Evolutionary conservation across 1,140 invertebrate species (phyloP).

Genomic region (Drosophila trapezifrons): DNA sequence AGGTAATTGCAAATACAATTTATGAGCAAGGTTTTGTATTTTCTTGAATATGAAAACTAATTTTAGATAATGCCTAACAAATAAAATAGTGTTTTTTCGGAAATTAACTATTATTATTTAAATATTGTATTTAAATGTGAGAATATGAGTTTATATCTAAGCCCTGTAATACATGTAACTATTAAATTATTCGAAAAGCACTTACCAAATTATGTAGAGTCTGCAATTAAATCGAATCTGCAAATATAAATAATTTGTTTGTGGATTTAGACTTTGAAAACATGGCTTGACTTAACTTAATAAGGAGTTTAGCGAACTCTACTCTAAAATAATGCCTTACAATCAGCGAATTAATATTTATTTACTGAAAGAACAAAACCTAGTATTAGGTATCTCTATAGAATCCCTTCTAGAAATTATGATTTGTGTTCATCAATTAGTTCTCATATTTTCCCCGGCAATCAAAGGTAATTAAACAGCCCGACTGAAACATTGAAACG

Average conservation of each 20-base stretch:
- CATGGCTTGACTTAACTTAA: background rate
- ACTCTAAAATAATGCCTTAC: no score
- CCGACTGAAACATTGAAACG: slow-evolving; percentile 49
- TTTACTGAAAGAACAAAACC: background rate
- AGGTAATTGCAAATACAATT: slow-evolving; percentile 43
- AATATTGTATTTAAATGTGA: background rate
- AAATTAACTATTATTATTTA: background rate
- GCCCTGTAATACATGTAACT: no score
- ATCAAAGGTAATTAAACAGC: slow-evolving; percentile 54
- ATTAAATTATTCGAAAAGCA: no score
- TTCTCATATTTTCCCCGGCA: slow-evolving; percentile 27
- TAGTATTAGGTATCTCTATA: background rate
- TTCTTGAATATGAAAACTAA: background rate
- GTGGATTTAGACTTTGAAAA: background rate
- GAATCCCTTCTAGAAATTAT: slow-evolving; percentile 13
- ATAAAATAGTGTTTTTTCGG: background rate
- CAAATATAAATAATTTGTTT: background rate
- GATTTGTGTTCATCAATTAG: slow-evolving; percentile 36
- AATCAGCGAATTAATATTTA: background rate
- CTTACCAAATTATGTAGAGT: background rate
- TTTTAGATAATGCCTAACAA: background rate
- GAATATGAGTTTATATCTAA: no score
- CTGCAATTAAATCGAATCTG: background rate
- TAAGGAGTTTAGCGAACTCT: background rate
- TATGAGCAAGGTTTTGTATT: no score